Base-by-base conservation (phyloP, 2,888 invertebrate species). In the Tipula unca region DNA sequence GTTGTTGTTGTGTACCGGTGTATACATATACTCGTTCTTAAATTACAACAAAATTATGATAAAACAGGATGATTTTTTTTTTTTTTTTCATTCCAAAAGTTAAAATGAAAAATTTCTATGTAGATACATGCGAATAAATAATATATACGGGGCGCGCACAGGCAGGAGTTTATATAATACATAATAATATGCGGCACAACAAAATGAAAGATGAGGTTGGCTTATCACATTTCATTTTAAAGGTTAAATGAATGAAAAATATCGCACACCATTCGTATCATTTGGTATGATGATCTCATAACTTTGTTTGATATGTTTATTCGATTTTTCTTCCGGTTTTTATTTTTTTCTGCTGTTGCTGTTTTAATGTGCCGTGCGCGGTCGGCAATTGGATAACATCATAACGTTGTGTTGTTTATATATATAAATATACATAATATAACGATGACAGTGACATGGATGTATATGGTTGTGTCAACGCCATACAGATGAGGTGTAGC, bases 131-230 rank as follows among this genome's bases (percentile, higher is more conserved):
- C 69, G 69, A 69, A 69, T 1, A 32, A 6, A 6, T 32, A 8
- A 20, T 25, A 13, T 48, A 25, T 25, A 69, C 25, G 69, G 25
- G 69, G 25, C 25, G 69, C 10, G 69, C 20, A 25, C 69, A 25
- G 69, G 69, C 1, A 32, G 32, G 2, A 69, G 25, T 25, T 10
- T 69, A 69, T 13, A 48, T 48, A n/a, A n/a, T n/a, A n/a, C 32
- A 39, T 10, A 32, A 39, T 39, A n/a, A 39, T 39, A 39, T 39
- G 8, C 13, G 8, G 17, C 48, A 48, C 48, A 48, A 25, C 69
- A 69, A 69, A 69, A 69, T 69, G 69, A 69, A 69, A 69, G 69
- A 69, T 69, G 69, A 69, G 69, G 69, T 69, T 69, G 25, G 69
- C 69, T 69, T 69, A 69, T 69, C 69, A 25, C 69, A 69, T 25